Conservation (phyloP, 2,888 invertebrate species). For the Coecobrya sp. region DNA sequence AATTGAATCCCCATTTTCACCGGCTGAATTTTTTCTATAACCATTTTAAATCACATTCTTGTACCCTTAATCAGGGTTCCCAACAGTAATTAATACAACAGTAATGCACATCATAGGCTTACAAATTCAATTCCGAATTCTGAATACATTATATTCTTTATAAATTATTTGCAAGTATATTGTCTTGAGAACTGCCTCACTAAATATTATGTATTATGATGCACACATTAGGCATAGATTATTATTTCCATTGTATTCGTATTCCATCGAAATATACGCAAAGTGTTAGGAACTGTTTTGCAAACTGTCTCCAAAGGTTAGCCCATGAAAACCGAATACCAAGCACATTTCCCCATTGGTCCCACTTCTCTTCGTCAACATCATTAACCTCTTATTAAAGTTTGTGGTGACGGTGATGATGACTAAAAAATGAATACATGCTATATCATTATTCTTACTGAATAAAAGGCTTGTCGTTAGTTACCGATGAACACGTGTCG, state of each 20-base stretch:
- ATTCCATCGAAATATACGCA: not conserved
- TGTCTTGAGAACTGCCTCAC: no score
- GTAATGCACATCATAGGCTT: no score
- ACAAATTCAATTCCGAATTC: no score
- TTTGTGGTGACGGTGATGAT: conserved; percentile 31
- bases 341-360: conserved; percentile 31
- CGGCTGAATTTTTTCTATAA: no score
- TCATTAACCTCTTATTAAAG: conserved; percentile 54
- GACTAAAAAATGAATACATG: conserved; percentile 27
- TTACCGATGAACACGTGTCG: conserved; percentile 82
- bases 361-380: conserved; percentile 38
- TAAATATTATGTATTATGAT: no score
- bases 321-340: conserved; percentile 17
- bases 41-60: no score
- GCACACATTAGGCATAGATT: no score
- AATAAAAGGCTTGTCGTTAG: conserved; percentile 65
- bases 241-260: not conserved
- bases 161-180: no score
- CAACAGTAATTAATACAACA: no score
- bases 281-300: conserved; percentile 58
- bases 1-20: no score
- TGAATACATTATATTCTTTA: no score
- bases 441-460: conserved; percentile 33
- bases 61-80: no score
- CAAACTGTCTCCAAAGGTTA: conserved; percentile 61